phyloP scores from a whole-genome alignment of 2,888 invertebrate species.

The Eledona agricola region DNA sequence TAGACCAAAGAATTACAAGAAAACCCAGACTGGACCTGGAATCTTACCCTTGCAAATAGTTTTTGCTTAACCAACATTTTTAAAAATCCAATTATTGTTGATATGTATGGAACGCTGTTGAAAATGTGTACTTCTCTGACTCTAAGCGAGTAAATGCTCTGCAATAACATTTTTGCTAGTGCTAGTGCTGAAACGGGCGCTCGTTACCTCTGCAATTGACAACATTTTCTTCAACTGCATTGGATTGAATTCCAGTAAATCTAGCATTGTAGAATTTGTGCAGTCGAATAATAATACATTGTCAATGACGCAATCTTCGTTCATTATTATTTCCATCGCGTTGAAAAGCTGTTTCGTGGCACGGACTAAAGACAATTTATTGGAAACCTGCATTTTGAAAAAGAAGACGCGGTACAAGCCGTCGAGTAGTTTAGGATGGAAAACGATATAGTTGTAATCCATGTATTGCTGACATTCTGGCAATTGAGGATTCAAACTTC shows the following conservation, averaged over 20 bases:
- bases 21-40: too few species aligned
- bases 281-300: constrained; percentile 1
- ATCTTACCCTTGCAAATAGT: constrained; percentile 60
- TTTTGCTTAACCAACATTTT: constrained; percentile 62
- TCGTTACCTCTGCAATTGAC: too few species aligned
- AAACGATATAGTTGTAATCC: too few species aligned
- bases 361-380: neutral
- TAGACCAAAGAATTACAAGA: too few species aligned
- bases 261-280: constrained; percentile 2
- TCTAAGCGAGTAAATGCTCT: too few species aligned
- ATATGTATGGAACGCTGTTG: constrained; percentile 58
- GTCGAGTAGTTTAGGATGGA: neutral
- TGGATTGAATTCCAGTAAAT: constrained; percentile 64
- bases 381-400: neutral
- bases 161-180: too few species aligned
- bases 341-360: too few species aligned
- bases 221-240: constrained; percentile 41
- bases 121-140: constrained; percentile 62
- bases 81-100: constrained; percentile 56
- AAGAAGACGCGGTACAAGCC: neutral
- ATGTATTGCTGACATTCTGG: neutral
- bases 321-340: neutral
- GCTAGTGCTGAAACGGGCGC: too few species aligned
- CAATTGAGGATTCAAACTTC: neutral
- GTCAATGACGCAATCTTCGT: constrained; percentile 1